These are phyloP conservation scores for Melanotaenia nigrans DNA, from an alignment of 2,797 vertebrate species.

Conservation along the genomic window DNA sequence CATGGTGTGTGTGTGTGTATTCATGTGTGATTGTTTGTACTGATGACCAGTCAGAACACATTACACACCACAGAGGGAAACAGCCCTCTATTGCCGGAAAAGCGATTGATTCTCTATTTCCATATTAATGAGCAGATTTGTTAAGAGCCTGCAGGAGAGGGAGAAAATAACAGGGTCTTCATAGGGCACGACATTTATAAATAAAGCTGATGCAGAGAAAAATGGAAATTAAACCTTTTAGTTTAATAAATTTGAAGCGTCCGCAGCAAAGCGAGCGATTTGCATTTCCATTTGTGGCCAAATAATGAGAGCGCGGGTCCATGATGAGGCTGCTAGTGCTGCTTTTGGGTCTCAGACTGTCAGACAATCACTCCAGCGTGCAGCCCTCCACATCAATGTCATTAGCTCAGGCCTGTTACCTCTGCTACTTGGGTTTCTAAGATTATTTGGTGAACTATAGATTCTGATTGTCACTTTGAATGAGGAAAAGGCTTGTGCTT, in stretches of 20 bases:
- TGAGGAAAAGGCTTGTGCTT: slow-evolving; percentile 24
- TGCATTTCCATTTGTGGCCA: slow-evolving; percentile 96
- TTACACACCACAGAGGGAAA: slow-evolving; percentile 96
- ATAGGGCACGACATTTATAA: slow-evolving; percentile 99
- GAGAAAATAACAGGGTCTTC: slow-evolving; percentile 97
- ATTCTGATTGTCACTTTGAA: slow-evolving; percentile 56
- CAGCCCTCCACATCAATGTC: slow-evolving; percentile 77
- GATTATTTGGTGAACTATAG: slow-evolving; percentile 66
- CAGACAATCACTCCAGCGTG: slow-evolving; percentile 80
- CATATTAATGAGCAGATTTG: slow-evolving; percentile 99
- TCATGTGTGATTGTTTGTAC: slow-evolving; percentile 66
- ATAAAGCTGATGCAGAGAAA: slow-evolving; percentile 99
- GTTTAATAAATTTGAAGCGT: slow-evolving; percentile 97
- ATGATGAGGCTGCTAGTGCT: slow-evolving; percentile 81
- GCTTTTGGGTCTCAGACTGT: slow-evolving; percentile 77
- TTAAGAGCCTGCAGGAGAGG: slow-evolving; percentile 97
- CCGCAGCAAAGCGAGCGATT: slow-evolving; percentile 91
- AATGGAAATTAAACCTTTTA: slow-evolving; percentile 99
- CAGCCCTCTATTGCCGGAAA: slow-evolving; percentile 92
- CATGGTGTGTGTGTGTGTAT: slow-evolving; percentile 47
- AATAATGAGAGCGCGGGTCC: slow-evolving; percentile 86
- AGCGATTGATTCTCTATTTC: slow-evolving; percentile 99
- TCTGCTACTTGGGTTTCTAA: slow-evolving; percentile 68
- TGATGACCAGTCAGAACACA: slow-evolving; percentile 96
- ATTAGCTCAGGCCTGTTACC: slow-evolving; percentile 78